Evolutionary conservation across 2,113 vertebrate genomes (phyloP), one percentile per base, ranked within the genome.

Genomic region (Tor tambroides): DNA sequence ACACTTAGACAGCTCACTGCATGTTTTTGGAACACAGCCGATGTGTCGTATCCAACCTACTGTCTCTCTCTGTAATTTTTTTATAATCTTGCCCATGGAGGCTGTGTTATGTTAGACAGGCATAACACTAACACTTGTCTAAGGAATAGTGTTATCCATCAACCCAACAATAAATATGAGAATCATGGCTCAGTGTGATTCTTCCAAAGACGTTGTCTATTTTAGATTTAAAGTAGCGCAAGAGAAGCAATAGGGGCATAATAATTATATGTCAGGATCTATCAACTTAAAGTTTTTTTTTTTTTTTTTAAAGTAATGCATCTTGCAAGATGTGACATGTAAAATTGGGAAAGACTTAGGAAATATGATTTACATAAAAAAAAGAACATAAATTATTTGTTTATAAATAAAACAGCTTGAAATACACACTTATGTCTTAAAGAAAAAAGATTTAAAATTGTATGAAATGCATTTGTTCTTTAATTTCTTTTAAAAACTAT

Each of bases 51-150:
- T 41, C 71, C 71, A 74, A 12, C 71, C 71, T 72, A 41, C 69
- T 28, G 63, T 72, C 35, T 74, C 71, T 41, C 71, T 41, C 21
- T 74, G 15, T 51, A 41, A n/a, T 0, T 41, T n/a, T 72, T 41
- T 74, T 41, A 74, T 74, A 6, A 41, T 12, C 2, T 5, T 23
- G 35, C 35, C 71, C 21, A 74, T n/a, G 21, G 71, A 23, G 71
- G 10, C 21, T 9, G 67, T 74, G 21, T 41, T 74, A 41, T 41
- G 21, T 74, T 41, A 74, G 71, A 41, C 35, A 74, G 21, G 21
- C 21, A 74, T 74, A 74, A 74, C 71, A 38, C 56, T 23, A 74
- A 74, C 10, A 12, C 21, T 72, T 72, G 69, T 72, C 69, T 72
- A 38, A 19, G 30, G 69, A 38, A 41, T 9, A 38, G 35, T 72